Evolutionary conservation across 2,797 vertebrate genomes (phyloP).

Genomic region (Bryconaethiops microstoma): DNA sequence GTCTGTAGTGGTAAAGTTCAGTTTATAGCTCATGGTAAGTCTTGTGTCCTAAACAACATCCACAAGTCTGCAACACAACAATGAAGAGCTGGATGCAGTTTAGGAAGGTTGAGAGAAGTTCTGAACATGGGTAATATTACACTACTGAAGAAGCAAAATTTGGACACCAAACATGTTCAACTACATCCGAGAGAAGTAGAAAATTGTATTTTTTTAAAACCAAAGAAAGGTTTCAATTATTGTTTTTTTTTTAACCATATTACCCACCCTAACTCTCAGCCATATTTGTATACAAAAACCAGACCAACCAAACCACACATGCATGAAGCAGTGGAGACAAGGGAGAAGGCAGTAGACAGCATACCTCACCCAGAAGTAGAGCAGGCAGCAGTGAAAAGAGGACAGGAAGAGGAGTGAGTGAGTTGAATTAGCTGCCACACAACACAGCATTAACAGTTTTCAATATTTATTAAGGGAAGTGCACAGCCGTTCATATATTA

Average conservation of each 20-base stretch:
- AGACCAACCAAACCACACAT: not conserved
- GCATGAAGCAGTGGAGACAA: not conserved
- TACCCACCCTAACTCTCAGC: not conserved
- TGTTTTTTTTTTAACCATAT: not conserved
- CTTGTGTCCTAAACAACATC: no score
- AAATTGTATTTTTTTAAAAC: no score
- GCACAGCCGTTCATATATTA: not conserved
- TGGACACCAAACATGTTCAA: no score
- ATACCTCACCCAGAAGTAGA: conserved; percentile 46
- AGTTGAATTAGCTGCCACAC: conserved; percentile 37
- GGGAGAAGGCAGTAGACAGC: conserved; percentile 13
- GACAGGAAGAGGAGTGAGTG: conserved; percentile 24
- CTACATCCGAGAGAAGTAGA: no score
- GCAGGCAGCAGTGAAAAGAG: conserved; percentile 28
- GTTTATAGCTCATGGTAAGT: no score
- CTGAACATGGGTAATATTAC: no score
- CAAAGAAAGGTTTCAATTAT: no score
- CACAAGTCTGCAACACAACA: no score
- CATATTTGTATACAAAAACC: not conserved
- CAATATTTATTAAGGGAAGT: conserved; percentile 44
- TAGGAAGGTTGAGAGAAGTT: no score
- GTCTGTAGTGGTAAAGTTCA: no score
- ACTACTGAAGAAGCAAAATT: no score
- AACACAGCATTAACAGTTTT: conserved; percentile 30
- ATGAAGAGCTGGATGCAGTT: no score